phyloP scores from a whole-genome alignment of 2,888 invertebrate species.

The Platynereis dumerilii region DNA sequence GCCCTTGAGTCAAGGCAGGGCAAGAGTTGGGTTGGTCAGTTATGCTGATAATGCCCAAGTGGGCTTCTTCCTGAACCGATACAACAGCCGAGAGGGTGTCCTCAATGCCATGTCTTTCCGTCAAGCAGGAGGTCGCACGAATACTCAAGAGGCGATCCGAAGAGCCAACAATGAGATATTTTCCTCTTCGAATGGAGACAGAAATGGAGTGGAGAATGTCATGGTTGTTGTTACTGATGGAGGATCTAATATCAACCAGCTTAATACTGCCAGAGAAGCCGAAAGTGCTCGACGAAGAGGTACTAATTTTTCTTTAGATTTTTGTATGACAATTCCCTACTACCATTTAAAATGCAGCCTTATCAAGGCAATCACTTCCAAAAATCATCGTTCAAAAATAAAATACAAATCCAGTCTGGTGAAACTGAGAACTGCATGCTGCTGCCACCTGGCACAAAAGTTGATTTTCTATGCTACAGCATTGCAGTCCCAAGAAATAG shows the following conservation, averaged over 20 bases:
- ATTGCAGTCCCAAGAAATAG: too few relatives aligned
- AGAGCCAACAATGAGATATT: constrained; percentile 20
- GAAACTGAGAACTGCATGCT: too few relatives aligned
- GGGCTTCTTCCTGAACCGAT: constrained; percentile 24
- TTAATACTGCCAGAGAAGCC: constrained; percentile 14
- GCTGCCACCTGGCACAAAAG: too few relatives aligned
- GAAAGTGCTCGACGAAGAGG: constrained; percentile 1
- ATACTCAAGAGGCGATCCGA: constrained; percentile 32
- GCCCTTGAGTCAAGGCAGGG: constrained; percentile 15
- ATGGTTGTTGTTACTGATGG: constrained; percentile 29
- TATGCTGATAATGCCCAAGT: constrained; percentile 19
- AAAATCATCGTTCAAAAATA: too few relatives aligned
- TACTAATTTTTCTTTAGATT: too few relatives aligned
- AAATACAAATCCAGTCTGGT: too few relatives aligned
- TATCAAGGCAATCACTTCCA: too few relatives aligned
- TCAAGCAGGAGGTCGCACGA: constrained; percentile 28
- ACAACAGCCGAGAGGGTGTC: constrained; percentile 23
- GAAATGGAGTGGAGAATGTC: constrained; percentile 23
- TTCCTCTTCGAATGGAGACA: constrained; percentile 22
- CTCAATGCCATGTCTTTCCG: constrained; percentile 27
- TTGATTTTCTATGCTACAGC: too few relatives aligned
- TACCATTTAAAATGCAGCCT: too few relatives aligned
- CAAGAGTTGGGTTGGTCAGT: constrained; percentile 24
- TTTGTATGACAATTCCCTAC: too few relatives aligned
- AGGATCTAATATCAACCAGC: constrained; percentile 18